Evolutionary conservation across 2,113 vertebrate genomes (phyloP).

Genomic region (Python bivittatus): DNA sequence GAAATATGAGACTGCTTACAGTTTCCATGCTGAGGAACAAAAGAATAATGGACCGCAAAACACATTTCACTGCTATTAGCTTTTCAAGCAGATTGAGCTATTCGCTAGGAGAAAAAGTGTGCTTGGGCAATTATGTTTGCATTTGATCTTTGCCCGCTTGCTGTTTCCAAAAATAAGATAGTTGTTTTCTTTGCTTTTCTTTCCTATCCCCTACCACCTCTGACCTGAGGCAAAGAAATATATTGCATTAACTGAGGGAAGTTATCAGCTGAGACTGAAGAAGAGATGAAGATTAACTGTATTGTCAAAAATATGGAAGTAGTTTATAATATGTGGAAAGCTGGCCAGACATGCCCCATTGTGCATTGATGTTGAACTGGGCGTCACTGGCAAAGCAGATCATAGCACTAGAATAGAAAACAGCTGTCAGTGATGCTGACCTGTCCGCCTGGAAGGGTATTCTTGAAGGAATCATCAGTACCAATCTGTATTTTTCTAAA

Average conservation of each 20-base stretch:
- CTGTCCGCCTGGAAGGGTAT: neutral
- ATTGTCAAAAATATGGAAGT: constrained; percentile 23
- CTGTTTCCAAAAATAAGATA: constrained; percentile 52
- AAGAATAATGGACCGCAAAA: constrained; percentile 64
- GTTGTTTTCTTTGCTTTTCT: neutral
- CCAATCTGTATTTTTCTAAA: no score
- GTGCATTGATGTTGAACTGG: neutral
- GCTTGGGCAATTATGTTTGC: constrained; percentile 56
- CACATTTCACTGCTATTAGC: constrained; percentile 57
- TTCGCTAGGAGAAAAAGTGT: constrained; percentile 49
- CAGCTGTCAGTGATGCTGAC: neutral
- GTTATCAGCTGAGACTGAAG: constrained; percentile 47
- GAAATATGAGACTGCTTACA: constrained; percentile 55
- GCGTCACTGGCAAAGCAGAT: constrained; percentile 16
- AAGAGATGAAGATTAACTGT: constrained; percentile 17
- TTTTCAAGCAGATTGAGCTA: constrained; percentile 66
- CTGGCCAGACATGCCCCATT: neutral
- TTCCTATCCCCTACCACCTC: neutral
- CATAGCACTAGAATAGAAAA: neutral
- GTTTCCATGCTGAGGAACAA: constrained; percentile 57
- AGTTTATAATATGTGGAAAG: neutral
- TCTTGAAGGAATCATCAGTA: neutral
- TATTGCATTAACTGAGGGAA: constrained; percentile 46
- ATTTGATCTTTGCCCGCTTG: constrained; percentile 40
- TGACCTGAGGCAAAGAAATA: constrained; percentile 3